Evolutionary conservation across 2,888 invertebrate genomes (phyloP).

Genomic region (Trissonchulus sp.): DNA sequence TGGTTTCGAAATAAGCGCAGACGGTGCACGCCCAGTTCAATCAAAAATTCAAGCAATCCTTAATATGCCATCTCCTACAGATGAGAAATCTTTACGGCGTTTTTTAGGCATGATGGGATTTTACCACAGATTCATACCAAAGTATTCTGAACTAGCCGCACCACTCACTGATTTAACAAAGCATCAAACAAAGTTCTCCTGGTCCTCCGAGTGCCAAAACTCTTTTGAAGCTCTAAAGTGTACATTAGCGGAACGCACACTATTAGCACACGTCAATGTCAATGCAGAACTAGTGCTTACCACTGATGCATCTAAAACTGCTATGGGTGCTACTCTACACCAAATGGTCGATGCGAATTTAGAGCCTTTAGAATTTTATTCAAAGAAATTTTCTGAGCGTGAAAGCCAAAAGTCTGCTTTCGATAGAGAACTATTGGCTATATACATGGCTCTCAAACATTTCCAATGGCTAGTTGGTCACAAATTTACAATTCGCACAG

Average conservation of each 20-base stretch:
- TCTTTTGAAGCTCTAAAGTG: not conserved
- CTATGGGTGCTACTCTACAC: constrained; percentile 9
- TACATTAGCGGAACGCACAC: not conserved
- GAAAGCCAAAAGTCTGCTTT: not conserved
- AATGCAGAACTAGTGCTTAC: not conserved
- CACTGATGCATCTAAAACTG: constrained; percentile 8
- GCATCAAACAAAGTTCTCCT: not conserved
- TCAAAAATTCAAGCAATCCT: not conserved
- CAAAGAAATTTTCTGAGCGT: not conserved
- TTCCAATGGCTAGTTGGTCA: too few relatives aligned
- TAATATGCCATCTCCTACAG: not conserved
- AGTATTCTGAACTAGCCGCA: not conserved
- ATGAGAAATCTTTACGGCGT: not conserved
- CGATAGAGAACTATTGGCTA: too few relatives aligned
- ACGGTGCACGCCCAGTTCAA: not conserved
- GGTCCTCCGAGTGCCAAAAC: not conserved
- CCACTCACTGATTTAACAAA: not conserved
- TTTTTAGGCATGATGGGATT: not conserved
- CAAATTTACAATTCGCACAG: too few relatives aligned
- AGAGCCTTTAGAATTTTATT: constrained; percentile 4
- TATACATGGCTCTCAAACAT: constrained; percentile 5
- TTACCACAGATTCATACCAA: not conserved
- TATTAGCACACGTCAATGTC: not conserved
- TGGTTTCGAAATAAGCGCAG: not conserved
- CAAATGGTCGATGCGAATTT: not conserved